Conservation (phyloP, 2,113 vertebrate genomes). For the Silurus meridionalis region DNA sequence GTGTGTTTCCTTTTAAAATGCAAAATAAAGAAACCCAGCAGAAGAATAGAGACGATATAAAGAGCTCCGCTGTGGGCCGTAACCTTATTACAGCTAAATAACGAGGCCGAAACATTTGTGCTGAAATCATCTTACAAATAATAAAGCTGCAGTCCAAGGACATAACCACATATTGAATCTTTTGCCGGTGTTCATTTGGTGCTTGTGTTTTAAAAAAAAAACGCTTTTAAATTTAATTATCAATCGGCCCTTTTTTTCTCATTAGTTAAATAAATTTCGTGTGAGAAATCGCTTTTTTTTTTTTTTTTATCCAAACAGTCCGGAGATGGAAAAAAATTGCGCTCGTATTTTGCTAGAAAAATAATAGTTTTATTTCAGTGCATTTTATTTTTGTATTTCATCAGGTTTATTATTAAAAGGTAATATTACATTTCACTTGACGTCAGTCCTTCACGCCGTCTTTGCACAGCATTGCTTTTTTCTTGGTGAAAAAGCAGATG, state of each 20-base stretch:
- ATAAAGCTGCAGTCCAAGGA: background rate
- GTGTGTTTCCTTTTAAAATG: background rate
- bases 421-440: background rate
- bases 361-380: background rate
- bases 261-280: background rate
- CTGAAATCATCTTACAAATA: background rate
- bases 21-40: background rate
- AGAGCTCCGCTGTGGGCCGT: background rate
- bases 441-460: background rate
- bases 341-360: background rate
- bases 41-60: background rate
- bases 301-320: background rate
- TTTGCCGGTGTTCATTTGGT: background rate
- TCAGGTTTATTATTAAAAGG: background rate
- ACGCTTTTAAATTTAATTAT: background rate
- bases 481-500: background rate
- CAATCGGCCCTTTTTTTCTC: background rate
- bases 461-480: background rate
- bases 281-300: background rate
- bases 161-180: background rate
- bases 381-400: background rate
- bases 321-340: background rate
- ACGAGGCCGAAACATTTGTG: too few relatives aligned
- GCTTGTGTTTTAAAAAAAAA: background rate
- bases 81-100: conserved; percentile 1